Evolutionary conservation across 2,113 vertebrate genomes (phyloP).

Genomic region (Podarcis muralis): DNA sequence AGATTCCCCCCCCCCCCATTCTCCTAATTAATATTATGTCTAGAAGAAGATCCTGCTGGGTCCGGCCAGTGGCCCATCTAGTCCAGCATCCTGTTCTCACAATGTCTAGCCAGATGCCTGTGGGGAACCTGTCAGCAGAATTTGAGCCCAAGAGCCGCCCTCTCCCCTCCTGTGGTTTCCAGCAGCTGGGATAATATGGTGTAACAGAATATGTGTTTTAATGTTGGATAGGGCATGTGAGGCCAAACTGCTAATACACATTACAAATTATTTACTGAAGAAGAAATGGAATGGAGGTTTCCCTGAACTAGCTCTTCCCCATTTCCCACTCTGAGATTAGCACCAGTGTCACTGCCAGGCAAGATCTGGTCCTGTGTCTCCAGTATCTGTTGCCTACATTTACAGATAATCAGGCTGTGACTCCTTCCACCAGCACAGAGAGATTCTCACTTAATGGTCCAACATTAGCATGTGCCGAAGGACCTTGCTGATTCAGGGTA

Average conservation of each 20-base stretch:
- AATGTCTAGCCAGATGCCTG: too few relatives aligned
- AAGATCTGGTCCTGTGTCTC: not conserved
- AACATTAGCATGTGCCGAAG: not conserved
- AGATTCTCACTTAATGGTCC: not conserved
- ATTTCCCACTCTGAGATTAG: not conserved
- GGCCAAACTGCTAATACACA: not conserved
- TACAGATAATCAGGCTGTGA: too few relatives aligned
- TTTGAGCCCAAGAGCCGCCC: too few relatives aligned
- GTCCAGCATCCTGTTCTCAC: too few relatives aligned
- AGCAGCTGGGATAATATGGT: too few relatives aligned
- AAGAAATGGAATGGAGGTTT: too few relatives aligned
- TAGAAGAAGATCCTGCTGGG: too few relatives aligned
- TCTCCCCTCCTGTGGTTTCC: too few relatives aligned
- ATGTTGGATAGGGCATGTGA: not conserved
- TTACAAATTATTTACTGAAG: not conserved
- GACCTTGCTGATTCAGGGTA: not conserved
- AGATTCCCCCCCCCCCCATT: not conserved
- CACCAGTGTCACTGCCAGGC: not conserved
- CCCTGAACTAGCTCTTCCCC: too few relatives aligned
- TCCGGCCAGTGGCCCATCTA: too few relatives aligned
- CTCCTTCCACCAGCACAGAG: not conserved
- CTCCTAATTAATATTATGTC: not conserved
- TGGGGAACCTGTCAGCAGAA: too few relatives aligned
- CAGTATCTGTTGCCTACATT: not conserved
- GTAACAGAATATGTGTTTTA: not conserved